Evolutionary conservation across 2,888 invertebrate species (phyloP).

Genomic region (Acleris sparsana): DNA sequence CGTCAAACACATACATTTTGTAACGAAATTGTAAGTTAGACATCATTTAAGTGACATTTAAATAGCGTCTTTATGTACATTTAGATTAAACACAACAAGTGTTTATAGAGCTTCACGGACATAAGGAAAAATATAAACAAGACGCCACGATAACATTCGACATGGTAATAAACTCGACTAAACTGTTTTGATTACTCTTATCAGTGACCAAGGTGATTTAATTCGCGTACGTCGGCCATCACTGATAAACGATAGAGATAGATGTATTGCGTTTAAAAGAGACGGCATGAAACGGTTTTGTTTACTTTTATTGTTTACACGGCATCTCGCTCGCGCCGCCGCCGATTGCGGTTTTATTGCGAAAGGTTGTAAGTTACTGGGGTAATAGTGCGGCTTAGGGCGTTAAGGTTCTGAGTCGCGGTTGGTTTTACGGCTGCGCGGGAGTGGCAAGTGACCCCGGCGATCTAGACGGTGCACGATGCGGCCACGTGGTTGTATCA

Average conservation of each 20-base stretch:
- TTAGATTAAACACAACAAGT: too few species aligned
- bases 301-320: constrained; percentile 36
- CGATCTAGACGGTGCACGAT: constrained; percentile 20
- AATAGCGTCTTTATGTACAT: too few species aligned
- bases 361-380: constrained; percentile 6
- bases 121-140: constrained; percentile 1
- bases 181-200: constrained; percentile 31
- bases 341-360: neutral
- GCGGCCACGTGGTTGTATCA: constrained; percentile 22
- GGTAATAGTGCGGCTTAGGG: neutral
- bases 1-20: too few species aligned
- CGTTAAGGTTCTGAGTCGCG: neutral
- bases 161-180: constrained; percentile 9
- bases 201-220: constrained; percentile 32
- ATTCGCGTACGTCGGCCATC: constrained; percentile 27
- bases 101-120: too few species aligned
- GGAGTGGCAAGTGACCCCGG: constrained; percentile 22
- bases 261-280: constrained; percentile 19
- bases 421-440: neutral
- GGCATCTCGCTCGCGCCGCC: constrained; percentile 19
- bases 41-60: too few species aligned
- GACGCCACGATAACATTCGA: constrained; percentile 10
- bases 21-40: too few species aligned
- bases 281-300: constrained; percentile 24
- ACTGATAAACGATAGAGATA: constrained; percentile 24